Conservation (phyloP, 2,888 invertebrate species). For the Baccha elongata region DNA sequence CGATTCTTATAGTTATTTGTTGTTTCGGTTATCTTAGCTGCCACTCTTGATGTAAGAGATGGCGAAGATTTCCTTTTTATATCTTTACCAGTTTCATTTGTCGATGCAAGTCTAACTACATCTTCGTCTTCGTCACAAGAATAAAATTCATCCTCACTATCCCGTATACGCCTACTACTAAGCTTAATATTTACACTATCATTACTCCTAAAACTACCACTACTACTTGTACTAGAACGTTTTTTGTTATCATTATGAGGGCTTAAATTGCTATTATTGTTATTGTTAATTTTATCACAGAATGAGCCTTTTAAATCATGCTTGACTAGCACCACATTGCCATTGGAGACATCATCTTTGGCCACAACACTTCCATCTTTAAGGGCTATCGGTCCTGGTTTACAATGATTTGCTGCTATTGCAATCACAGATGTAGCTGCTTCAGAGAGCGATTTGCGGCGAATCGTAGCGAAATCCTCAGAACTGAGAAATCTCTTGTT, state of each 20-base stretch:
- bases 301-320: slow-evolving; percentile 75
- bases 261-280: slow-evolving; percentile 52
- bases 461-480: slow-evolving; percentile 79
- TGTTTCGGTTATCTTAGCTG: slow-evolving; percentile 80
- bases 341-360: slow-evolving; percentile 75
- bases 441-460: slow-evolving; percentile 79
- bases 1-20: slow-evolving; percentile 79
- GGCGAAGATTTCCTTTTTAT: slow-evolving; percentile 76
- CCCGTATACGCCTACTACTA: slow-evolving; percentile 24
- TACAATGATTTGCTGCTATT: slow-evolving; percentile 75
- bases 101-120: slow-evolving; percentile 1
- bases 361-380: slow-evolving; percentile 74
- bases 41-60: slow-evolving; percentile 80
- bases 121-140: slow-evolving; percentile 60
- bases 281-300: slow-evolving; percentile 74
- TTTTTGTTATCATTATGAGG: slow-evolving; percentile 59
- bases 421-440: slow-evolving; percentile 76
- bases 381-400: slow-evolving; percentile 76
- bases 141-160: slow-evolving; percentile 66
- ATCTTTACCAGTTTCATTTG: slow-evolving; percentile 38
- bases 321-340: slow-evolving; percentile 78
- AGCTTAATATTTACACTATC: slow-evolving; percentile 32
- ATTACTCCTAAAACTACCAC: slow-evolving; percentile 54
- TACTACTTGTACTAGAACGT: slow-evolving; percentile 64
- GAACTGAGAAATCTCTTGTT: slow-evolving; percentile 78